phyloP scores from a whole-genome alignment of 2,888 invertebrate species.

The Ferrisia virgata region DNA sequence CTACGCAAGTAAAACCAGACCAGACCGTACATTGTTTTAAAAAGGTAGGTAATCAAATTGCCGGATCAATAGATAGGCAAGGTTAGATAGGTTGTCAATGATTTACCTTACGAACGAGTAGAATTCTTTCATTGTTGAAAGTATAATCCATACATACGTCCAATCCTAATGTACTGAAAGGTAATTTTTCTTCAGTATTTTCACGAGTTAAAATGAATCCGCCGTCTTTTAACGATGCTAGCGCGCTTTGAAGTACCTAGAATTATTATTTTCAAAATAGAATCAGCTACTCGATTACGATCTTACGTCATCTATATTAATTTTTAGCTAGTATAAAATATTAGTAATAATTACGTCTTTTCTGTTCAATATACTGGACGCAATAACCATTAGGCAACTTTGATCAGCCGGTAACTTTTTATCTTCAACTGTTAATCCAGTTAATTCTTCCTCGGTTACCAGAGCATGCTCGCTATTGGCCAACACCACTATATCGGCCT shows the following conservation, averaged over 20 bases:
- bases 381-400: slow-evolving; percentile 58
- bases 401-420: slow-evolving; percentile 60
- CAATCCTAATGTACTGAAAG: slow-evolving; percentile 51
- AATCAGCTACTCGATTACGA: not conserved
- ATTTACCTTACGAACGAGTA: slow-evolving; percentile 58
- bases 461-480: slow-evolving; percentile 52
- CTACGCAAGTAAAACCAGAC: not conserved
- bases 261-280: no score
- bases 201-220: slow-evolving; percentile 65
- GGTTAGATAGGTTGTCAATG: not conserved
- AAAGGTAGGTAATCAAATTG: no score
- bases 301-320: not conserved
- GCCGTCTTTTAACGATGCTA: slow-evolving; percentile 58
- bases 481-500: slow-evolving; percentile 64
- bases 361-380: slow-evolving; percentile 58
- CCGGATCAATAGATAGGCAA: not conserved
- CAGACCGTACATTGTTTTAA: no score
- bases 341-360: slow-evolving; percentile 54
- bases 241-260: slow-evolving; percentile 56
- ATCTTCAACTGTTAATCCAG: slow-evolving; percentile 61
- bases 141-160: slow-evolving; percentile 58
- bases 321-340: slow-evolving; percentile 38
- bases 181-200: slow-evolving; percentile 55
- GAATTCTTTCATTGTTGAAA: slow-evolving; percentile 58
- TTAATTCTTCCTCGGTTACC: slow-evolving; percentile 54